Conservation (phyloP, 2,888 invertebrate species). For the Agrochola lychnidis region DNA sequence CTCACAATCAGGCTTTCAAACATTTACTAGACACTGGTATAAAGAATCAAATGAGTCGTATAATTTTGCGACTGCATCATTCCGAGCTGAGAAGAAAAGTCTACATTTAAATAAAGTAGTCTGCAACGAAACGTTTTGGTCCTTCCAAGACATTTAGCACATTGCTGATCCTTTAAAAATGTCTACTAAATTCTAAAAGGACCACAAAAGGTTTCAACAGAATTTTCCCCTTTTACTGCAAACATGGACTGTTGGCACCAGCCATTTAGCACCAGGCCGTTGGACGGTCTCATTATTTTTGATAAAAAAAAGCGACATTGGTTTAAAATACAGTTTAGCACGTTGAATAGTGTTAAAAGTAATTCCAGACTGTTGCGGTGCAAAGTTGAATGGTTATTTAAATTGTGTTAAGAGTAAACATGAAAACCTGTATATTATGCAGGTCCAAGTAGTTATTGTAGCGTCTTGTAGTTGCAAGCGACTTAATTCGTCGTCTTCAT, state of each 20-base stretch:
- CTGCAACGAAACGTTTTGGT: constrained; percentile 3
- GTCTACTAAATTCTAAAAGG: neutral
- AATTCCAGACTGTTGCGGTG: constrained; percentile 15
- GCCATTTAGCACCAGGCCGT: constrained; percentile 17
- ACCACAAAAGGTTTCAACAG: constrained; percentile 18
- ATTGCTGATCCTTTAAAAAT: constrained; percentile 7
- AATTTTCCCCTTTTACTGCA: constrained; percentile 16
- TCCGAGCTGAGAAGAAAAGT: constrained; percentile 12
- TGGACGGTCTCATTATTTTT: constrained; percentile 5
- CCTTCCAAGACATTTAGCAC: constrained; percentile 20
- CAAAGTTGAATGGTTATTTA: constrained; percentile 34
- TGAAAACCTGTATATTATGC: neutral
- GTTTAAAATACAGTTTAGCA: constrained; percentile 26
- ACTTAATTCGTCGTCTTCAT: constrained; percentile 2
- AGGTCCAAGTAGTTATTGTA: neutral
- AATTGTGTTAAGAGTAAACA: constrained; percentile 19
- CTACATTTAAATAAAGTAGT: neutral
- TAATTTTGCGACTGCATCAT: neutral
- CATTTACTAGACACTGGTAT: neutral
- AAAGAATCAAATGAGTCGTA: constrained; percentile 12
- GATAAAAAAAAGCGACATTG: constrained; percentile 2
- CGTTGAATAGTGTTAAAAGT: constrained; percentile 27
- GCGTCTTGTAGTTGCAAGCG: neutral
- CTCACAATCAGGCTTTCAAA: neutral
- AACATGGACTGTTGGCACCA: neutral